Evolutionary conservation across 2,113 vertebrate species (phyloP).

Genomic region (Lutjanus erythropterus): DNA sequence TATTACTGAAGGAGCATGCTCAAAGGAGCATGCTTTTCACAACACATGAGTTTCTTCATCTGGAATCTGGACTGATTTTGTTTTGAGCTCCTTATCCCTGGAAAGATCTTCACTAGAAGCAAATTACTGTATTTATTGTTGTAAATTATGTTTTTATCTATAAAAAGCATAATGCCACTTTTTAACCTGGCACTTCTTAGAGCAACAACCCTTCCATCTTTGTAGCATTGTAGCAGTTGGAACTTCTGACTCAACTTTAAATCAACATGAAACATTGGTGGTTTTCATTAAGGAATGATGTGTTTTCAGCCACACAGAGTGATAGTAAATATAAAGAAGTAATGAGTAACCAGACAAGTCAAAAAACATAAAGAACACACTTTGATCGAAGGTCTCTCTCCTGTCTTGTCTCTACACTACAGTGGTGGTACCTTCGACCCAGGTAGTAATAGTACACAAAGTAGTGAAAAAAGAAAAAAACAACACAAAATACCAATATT

Average conservation of each 20-base stretch:
- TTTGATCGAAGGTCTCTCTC: too few relatives aligned
- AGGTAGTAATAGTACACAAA: too few relatives aligned
- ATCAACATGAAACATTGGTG: neutral
- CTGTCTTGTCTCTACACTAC: too few relatives aligned
- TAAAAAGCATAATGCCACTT: neutral
- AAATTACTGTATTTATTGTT: neutral
- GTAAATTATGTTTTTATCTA: neutral
- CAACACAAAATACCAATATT: too few relatives aligned
- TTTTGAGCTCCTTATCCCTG: neutral
- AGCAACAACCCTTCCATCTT: neutral
- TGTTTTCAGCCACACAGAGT: neutral
- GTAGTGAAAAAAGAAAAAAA: too few relatives aligned
- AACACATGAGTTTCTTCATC: neutral
- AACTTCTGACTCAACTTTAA: neutral
- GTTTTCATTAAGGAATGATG: neutral
- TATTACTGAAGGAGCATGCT: neutral
- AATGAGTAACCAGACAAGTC: neutral
- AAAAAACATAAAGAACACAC: too few relatives aligned
- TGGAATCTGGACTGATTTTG: neutral
- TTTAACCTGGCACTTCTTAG: neutral
- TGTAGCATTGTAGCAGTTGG: neutral
- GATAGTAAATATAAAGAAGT: neutral
- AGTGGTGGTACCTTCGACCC: too few relatives aligned
- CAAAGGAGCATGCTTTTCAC: neutral
- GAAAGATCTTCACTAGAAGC: neutral